phyloP scores from a whole-genome alignment of 2,888 invertebrate genomes.

The Eilema griseolum region DNA sequence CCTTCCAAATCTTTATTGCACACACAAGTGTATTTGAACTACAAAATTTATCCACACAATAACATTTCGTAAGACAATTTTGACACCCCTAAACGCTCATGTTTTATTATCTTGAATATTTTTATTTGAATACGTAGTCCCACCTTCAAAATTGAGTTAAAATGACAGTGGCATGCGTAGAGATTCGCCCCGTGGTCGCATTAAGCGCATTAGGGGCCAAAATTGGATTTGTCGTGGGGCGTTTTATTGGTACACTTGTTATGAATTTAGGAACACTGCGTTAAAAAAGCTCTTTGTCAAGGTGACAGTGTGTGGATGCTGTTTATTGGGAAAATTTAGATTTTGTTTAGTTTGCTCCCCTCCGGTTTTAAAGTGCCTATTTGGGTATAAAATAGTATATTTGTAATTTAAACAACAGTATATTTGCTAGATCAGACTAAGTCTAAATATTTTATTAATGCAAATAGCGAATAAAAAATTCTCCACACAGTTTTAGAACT shows the following conservation, averaged over 20 bases:
- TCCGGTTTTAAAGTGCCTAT: constrained; percentile 13
- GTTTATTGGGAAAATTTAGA: constrained; percentile 41
- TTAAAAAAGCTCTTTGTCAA: constrained; percentile 72
- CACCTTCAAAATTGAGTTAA: constrained; percentile 85
- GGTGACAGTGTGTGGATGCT: constrained; percentile 50
- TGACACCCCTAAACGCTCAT: constrained; percentile 78
- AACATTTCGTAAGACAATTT: constrained; percentile 73
- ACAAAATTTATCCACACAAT: constrained; percentile 68
- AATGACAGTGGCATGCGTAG: constrained; percentile 86
- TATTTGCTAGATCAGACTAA: neutral
- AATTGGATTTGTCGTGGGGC: constrained; percentile 84
- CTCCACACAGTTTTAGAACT: neutral
- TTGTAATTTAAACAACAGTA: neutral
- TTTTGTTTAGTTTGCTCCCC: constrained; percentile 30
- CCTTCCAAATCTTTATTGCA: constrained; percentile 75
- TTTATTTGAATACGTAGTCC: constrained; percentile 73
- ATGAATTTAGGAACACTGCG: constrained; percentile 75
- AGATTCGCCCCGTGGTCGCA: constrained; percentile 85
- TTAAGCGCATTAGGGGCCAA: constrained; percentile 84
- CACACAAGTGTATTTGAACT: constrained; percentile 76
- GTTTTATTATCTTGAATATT: constrained; percentile 82
- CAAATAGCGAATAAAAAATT: neutral
- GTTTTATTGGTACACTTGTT: constrained; percentile 86
- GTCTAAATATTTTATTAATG: neutral
- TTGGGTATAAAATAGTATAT: constrained; percentile 12